These are phyloP conservation scores for Chlamydotis undulata DNA, from an alignment of 2,113 vertebrate genomes.

Conservation along the genomic window DNA sequence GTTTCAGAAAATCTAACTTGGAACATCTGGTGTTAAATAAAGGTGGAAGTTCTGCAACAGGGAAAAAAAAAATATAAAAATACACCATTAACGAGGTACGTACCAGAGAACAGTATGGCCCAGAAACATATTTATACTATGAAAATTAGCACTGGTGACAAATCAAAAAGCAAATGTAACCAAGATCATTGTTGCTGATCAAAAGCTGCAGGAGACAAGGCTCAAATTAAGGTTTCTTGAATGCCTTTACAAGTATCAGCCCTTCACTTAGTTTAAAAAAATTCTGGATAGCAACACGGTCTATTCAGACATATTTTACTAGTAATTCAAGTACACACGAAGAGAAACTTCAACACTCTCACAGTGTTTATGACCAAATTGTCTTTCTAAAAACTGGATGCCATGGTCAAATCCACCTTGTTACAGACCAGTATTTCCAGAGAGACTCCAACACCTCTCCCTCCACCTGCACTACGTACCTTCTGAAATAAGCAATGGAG, in stretches of 20 bases:
- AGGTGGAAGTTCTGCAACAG: not conserved
- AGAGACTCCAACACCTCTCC: not conserved
- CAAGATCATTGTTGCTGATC: not conserved
- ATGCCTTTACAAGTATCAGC: not conserved
- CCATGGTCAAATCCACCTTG: not conserved
- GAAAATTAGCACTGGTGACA: not conserved
- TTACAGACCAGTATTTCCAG: not conserved
- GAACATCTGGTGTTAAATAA: not conserved
- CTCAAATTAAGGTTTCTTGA: not conserved
- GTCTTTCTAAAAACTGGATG: not conserved
- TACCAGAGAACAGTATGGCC: not conserved
- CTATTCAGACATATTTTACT: not conserved
- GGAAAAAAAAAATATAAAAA: not conserved
- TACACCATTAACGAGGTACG: not conserved
- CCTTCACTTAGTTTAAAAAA: not conserved
- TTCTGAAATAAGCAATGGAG: not conserved
- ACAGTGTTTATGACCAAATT: accelerated
- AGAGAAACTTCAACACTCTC: not conserved
- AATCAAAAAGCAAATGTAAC: not conserved
- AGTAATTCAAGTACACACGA: not conserved
- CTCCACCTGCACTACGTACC: not conserved
- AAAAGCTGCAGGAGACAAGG: not conserved
- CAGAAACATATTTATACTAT: not conserved
- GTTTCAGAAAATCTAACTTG: not conserved
- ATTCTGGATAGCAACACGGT: not conserved